Evolutionary conservation across 2,888 invertebrate species (phyloP), one percentile per base, ranked within the genome.

Genomic region (Amphipyra tragopoginis): DNA sequence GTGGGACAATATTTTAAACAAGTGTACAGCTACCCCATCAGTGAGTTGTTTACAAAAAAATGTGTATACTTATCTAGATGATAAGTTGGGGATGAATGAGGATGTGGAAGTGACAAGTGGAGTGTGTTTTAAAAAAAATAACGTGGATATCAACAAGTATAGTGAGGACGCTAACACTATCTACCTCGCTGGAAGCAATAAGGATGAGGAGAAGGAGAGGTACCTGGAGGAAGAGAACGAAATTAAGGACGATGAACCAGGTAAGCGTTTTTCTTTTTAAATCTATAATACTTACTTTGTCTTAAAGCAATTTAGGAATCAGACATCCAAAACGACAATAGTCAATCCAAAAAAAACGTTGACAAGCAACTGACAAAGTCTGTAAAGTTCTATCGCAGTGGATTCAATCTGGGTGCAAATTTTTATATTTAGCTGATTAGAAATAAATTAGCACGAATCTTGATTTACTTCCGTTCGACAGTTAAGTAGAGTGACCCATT

Each of bases 11-110:
- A 95, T 98, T 68, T 93, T 97, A 55, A 96, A 95, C 68, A 96
- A 97, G 82, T 98, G 98, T 84, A 95, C 95, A 47, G 93, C 91
- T 10, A 93, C 95, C 53, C 96, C 97, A 14, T 95, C 97, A 65
- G 95, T 97, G 82, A 96, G 96, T 72, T 98, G 98, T 86, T 96
- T 98, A 58, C 97, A 97, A 81, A 97, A 96, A 80, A 97, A 97
- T 82, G 96, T 97, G 36, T 97, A 97, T 82, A 92, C 95, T n/a
- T 98, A 97, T 81, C 89, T 98, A 67, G 96, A 97, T 74, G 95
- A 96, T 34, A 96, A 96, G 29, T 92, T 98, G 53, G 95, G 96
- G 44, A 94, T 95, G 43, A 92, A 93, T 26, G 96, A 96, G 81
- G 97, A 97, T 85, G 93, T 97, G 14, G 96, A 96, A 74, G 93